These are phyloP conservation scores for Eilema caniola DNA, from an alignment of 2,888 invertebrate species.

Conservation along the genomic window DNA sequence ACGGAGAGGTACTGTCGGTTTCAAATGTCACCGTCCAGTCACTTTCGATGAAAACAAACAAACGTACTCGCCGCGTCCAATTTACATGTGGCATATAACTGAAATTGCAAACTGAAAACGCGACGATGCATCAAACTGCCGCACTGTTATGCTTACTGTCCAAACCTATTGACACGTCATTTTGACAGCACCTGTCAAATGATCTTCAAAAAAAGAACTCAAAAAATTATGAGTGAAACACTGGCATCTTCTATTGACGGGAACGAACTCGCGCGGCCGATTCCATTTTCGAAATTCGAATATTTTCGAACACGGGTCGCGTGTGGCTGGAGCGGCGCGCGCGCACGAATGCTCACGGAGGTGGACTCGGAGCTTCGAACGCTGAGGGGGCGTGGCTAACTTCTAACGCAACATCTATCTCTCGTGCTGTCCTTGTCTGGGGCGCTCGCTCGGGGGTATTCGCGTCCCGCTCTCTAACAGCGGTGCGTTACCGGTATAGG, in stretches of 20 bases:
- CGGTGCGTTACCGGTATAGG: constrained; percentile 76
- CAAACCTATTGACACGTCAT: constrained; percentile 57
- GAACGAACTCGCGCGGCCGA: constrained; percentile 68
- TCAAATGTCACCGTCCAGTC: constrained; percentile 81
- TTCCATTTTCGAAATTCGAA: constrained; percentile 63
- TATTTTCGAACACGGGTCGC: constrained; percentile 66
- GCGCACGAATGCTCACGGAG: constrained; percentile 85
- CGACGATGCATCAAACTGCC: constrained; percentile 52
- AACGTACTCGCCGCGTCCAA: constrained; percentile 60
- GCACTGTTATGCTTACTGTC: constrained; percentile 61
- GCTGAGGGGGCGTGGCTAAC: constrained; percentile 77
- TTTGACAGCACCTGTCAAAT: constrained; percentile 42
- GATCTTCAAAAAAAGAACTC: constrained; percentile 36
- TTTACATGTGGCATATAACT: constrained; percentile 71
- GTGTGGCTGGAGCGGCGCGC: constrained; percentile 79
- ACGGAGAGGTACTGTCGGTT: constrained; percentile 67
- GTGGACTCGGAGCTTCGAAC: constrained; percentile 77
- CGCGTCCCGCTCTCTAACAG: constrained; percentile 71
- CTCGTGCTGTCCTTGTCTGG: constrained; percentile 65
- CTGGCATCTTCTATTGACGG: constrained; percentile 62
- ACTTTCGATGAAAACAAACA: constrained; percentile 78
- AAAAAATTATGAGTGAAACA: constrained; percentile 51
- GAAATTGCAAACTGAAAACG: constrained; percentile 77
- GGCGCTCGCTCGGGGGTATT: constrained; percentile 26
- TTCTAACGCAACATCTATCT: constrained; percentile 84